Base-by-base conservation (phyloP, 1,140 invertebrate species). In the Cherax quadricarinatus region DNA sequence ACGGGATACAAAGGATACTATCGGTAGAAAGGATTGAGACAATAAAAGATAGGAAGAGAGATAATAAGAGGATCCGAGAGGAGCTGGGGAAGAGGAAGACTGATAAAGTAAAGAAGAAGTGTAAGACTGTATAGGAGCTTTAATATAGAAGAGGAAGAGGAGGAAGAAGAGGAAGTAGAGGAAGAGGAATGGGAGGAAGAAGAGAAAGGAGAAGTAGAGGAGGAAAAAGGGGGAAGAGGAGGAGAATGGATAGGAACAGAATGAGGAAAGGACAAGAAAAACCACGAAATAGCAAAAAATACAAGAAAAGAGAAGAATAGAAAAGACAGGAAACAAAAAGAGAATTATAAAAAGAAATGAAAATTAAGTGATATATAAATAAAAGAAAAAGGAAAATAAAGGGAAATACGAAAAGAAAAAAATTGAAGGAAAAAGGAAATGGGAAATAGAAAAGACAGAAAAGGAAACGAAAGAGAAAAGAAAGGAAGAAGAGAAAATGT, bases 21-120 rank as follows among this genome's bases (percentile, higher is more conserved):
- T n/a, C n/a, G n/a, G n/a, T n/a, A n/a, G n/a, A n/a, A n/a, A n/a
- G n/a, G n/a, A n/a, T n/a, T n/a, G 79, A 82, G 87, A 66, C 78
- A 82, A 57, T 62, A 57, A 81, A 78, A 82, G 53, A 62, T 24
- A 82, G 9, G 48, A 7, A 81, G 73, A 41, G 30, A 57, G 80
- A 82, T 12, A 57, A 53, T 10, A 49, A 82, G 80, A 21, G 57
- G 49, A 21, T n/a, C 14, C 49, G 18, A 51, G n/a, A n/a, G n/a
- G 41, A 18, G 21, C 57, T 41, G 80, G 24, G 41, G 30, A 41
- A 18, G 30, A 5, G 30, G 30, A 24, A 41, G 30, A 41, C 7
- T 78, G 73, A 7, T 7, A 41, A 41, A 6, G 18, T 6, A n/a
- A 78, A 21, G 73, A 6, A 24, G 73, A 41, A n/a, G 30, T 7